phyloP scores from a whole-genome alignment of 35 echinoderm and acorn worm species.

The Apostichopus californicus region DNA sequence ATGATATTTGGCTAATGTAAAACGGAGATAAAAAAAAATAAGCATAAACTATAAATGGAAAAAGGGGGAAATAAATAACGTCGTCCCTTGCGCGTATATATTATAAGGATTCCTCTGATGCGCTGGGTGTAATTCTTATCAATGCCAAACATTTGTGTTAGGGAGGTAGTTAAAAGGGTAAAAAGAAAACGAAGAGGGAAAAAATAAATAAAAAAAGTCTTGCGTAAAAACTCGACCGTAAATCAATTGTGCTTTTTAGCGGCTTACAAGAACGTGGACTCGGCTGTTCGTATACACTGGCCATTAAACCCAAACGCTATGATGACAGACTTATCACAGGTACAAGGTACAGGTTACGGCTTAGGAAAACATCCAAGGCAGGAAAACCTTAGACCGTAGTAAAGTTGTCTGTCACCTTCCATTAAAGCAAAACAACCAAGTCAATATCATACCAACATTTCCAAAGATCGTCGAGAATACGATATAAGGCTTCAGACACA shows the following conservation, averaged over 20 bases:
- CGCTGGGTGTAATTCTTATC: not conserved
- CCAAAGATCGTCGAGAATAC: too few relatives aligned
- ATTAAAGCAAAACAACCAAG: too few relatives aligned
- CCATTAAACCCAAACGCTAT: conserved; percentile 18
- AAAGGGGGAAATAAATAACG: too few relatives aligned
- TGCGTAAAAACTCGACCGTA: conserved; percentile 11
- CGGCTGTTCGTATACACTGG: conserved; percentile 12
- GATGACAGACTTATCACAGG: conserved; percentile 35
- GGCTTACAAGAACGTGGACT: not conserved
- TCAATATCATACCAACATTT: too few relatives aligned
- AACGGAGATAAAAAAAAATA: too few relatives aligned
- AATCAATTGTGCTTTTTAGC: conserved; percentile 14
- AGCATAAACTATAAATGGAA: too few relatives aligned
- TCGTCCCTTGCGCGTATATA: too few relatives aligned
- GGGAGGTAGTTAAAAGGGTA: not conserved
- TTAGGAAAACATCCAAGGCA: not conserved
- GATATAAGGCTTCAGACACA: too few relatives aligned
- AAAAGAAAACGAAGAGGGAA: not conserved
- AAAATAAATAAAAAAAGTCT: not conserved
- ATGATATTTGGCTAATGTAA: too few relatives aligned
- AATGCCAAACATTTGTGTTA: conserved; percentile 36
- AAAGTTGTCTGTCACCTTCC: too few relatives aligned
- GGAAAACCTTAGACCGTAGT: not conserved
- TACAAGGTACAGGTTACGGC: not conserved
- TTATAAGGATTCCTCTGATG: too few relatives aligned